Percentiles rank a stretch among this genome's conserved stretches.
These are phyloP conservation scores for Jaculus jaculus DNA, from an alignment of 2,113 vertebrate species.

Conservation along the genomic window DNA sequence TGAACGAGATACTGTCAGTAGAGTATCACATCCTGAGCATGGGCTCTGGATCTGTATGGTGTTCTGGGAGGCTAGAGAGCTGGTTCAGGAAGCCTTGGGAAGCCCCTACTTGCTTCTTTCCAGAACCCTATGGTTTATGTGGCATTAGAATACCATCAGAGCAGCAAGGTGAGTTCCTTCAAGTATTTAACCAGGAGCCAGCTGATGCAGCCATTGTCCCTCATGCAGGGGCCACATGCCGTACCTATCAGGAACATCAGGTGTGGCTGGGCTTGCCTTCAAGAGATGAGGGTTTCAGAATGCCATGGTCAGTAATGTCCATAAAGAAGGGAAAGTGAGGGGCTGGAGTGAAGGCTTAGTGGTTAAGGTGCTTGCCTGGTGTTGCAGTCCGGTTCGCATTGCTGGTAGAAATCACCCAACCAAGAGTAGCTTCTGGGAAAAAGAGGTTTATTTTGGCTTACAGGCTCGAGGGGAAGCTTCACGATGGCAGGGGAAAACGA, in stretches of 20 bases:
- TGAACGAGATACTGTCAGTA: neutral
- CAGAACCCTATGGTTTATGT: neutral
- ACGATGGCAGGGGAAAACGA: no score
- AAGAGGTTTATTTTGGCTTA: no score
- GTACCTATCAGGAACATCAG: neutral
- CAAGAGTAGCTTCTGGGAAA: no score
- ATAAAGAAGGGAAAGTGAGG: neutral
- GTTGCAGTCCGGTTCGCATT: no score
- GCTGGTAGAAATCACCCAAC: no score
- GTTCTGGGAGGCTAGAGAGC: fast-evolving
- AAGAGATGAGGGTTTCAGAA: neutral
- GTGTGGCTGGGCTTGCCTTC: no score
- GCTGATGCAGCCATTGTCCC: neutral
- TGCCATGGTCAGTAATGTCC: neutral
- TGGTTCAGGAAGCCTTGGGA: neutral
- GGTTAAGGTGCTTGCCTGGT: no score
- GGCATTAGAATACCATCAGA: neutral
- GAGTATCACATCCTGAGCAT: neutral
- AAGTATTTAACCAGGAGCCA: neutral
- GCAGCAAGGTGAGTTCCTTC: neutral
- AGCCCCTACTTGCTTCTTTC: neutral
- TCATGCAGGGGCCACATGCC: fast-evolving
- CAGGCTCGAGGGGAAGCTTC: no score
- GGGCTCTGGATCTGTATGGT: neutral
- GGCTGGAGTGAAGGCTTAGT: no score